Evolutionary conservation across 2,888 invertebrate genomes (phyloP), one percentile per base, ranked within the genome.

Genomic region (Lacanobia wlatinum): DNA sequence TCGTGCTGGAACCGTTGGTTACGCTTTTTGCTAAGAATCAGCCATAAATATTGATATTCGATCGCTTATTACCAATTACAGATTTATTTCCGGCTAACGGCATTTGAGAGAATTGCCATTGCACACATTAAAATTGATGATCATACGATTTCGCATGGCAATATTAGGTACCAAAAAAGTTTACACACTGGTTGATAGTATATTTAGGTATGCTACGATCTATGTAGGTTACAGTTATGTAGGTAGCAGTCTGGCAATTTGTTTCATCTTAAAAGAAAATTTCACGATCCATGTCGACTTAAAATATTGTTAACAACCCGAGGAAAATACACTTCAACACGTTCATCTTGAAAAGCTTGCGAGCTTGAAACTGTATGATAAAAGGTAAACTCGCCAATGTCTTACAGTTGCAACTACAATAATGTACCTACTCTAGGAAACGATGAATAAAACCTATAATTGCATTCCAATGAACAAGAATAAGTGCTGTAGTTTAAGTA

Each of bases 51-150:
- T 58, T 68, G 9, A 58, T 43, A 43, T 18, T 69, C 9, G 10
- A 38, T 18, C 56, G 38, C 5, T 56, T 38, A 68, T 73, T 76
- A 16, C 3, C 50, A 52, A 69, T 77, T 28, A 58, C 21, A 58
- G n/a, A 58, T 69, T 77, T 58, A 66, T 68, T 56, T 77, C 56
- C 70, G 34, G 18, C 8, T 73, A 34, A 67, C 43, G 12, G 28
- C 7, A 50, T 73, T 76, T 5, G 6, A n/a, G 12, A 50, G 16
- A 73, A 48, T 55, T 21, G 18, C 46, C 10, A 40, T n/a, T 21
- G 28, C 18, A 55, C n/a, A 21, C 14, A 76, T 65, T 43, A 12
- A 56, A 56, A 56, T 56, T 34, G 9, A 73, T 76, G 28, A 16
- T 14, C 18, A 43, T 50, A 50, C 21, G 43, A 43, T 56, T 64